Conservation (phyloP, 2,888 invertebrate genomes). For the Diploptera punctata region DNA sequence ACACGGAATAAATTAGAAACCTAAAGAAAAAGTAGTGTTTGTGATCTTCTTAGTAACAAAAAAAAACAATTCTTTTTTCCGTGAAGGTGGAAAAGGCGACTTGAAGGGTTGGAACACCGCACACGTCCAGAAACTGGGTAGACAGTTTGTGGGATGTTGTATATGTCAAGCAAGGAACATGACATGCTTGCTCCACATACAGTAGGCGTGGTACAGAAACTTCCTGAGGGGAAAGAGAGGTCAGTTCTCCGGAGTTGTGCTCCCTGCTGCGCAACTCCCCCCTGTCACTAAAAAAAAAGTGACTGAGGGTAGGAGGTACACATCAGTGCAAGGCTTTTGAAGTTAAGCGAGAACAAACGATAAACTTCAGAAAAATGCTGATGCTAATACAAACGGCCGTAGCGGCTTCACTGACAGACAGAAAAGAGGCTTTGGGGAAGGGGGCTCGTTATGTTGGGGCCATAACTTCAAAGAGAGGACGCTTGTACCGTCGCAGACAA, state of each 20-base stretch:
- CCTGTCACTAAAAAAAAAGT: neutral
- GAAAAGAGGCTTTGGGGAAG: neutral
- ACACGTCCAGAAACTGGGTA: constrained; percentile 12
- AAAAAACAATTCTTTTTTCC: neutral
- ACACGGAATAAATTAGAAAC: too few species aligned
- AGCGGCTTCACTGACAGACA: constrained; percentile 15
- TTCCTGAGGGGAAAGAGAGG: constrained; percentile 3
- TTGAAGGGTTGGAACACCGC: neutral
- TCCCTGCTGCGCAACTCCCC: neutral
- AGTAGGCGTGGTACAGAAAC: constrained; percentile 10
- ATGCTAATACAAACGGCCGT: constrained; percentile 16
- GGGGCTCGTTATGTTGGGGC: neutral
- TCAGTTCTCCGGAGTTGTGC: constrained; percentile 1
- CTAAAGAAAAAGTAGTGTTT: too few species aligned
- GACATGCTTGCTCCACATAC: constrained; percentile 7
- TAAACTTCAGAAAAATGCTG: constrained; percentile 24
- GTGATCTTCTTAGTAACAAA: too few species aligned
- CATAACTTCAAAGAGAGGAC: constrained; percentile 14
- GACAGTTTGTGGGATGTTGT: constrained; percentile 17
- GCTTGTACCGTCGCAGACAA: neutral
- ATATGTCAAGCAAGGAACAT: constrained; percentile 5
- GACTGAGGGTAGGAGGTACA: constrained; percentile 4
- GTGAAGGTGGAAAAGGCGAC: neutral
- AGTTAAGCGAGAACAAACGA: constrained; percentile 22
- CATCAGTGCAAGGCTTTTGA: constrained; percentile 17